Base-by-base conservation (phyloP, 2,888 invertebrate species). In the Eristalinus sepulchralis region DNA sequence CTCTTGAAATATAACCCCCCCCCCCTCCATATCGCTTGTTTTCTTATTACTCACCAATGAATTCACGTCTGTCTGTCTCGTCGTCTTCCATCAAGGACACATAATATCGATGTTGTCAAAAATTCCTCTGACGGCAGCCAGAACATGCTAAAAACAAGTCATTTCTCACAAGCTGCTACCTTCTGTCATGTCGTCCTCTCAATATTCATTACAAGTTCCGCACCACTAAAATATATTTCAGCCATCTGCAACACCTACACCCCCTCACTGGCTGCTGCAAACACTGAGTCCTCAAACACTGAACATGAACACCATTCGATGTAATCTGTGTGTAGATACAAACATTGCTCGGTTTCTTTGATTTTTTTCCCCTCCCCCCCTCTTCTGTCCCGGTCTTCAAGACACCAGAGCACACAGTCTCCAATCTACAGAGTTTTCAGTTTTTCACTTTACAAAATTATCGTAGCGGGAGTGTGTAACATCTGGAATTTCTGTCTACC, bases 401-500 rank as follows among this genome's bases (percentile, higher is more conserved):
- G 47, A 2, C 47, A 47, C 17, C 47, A 47, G 47, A 39, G 13
- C 11, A 3, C 39, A 39, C n/a, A 39, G 39, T 39, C 39, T 39
- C 39, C 39, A 39, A 39, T 39, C 39, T 39, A 4, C 47, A 47
- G n/a, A n/a, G 47, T 17, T 17, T 24, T 24, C 24, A 72, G 59
- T 39, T 72, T 72, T 72, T 72, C 34, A 55, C 63, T 73, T 73
- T 36, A 34, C 27, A 47, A 67, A 77, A 68, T 68, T 77, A 63
- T 68, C 27, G 62, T 53, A 62, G 36, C 68, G 47, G 60, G 39
- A 76, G 36, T 36, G 27, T 77, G 62, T 68, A 77, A 79, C 64
- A 79, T 71, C 64, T 66, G 64, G 31, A 78, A 71, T 71, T 71
- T n/a, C 22, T 71, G 78, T 55, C 64, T 47, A 59, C 57, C 59